Base-by-base conservation (phyloP, 2,888 invertebrate species). In the Polymixis flavicincta region DNA sequence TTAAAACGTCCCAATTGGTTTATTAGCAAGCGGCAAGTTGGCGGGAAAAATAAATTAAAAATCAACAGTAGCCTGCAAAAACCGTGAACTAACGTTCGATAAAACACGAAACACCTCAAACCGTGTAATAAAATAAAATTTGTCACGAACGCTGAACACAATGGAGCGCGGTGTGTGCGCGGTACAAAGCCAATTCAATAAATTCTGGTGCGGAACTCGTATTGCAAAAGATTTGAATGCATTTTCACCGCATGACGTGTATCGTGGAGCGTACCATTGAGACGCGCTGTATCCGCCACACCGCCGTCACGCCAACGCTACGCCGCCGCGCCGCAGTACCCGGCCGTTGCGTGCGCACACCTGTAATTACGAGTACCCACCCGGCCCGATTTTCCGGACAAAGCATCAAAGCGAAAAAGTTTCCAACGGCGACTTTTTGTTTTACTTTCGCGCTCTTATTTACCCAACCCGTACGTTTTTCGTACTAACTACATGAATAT, bases 111-210 rank as follows among this genome's bases (percentile, higher is more conserved):
- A 77, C 80, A 83, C 82, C 84, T 80, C 85, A 89, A 85, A 84
- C 64, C 80, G 73, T 83, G 85, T 89, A 90, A 91, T 91, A 92
- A 91, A 93, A 92, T 90, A 89, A 92, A 93, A 93, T 91, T 92
- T 92, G 91, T 93, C 92, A 92, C 92, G 92, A 90, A 87, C 90
- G 87, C 85, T 81, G 85, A 89, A 88, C 89, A 93, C 93, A 95
- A 94, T 92, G 88, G 92, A 87, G 87, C 87, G 88, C 91, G 89
- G 89, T 89, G 91, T 92, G 88, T 90, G 89, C 89, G 89, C 88
- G 85, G 88, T 92, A 93, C 92, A 93, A 93, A 93, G 92, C 91
- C 94, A 93, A 95, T 94, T 92, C 94, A 95, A 95, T 95, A 93
- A 94, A 94, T 93, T 92, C 91, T 86, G 86, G 86, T 87, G 89